Evolutionary conservation across 2,888 invertebrate genomes (phyloP).

Genomic region (Pandemis corylana): DNA sequence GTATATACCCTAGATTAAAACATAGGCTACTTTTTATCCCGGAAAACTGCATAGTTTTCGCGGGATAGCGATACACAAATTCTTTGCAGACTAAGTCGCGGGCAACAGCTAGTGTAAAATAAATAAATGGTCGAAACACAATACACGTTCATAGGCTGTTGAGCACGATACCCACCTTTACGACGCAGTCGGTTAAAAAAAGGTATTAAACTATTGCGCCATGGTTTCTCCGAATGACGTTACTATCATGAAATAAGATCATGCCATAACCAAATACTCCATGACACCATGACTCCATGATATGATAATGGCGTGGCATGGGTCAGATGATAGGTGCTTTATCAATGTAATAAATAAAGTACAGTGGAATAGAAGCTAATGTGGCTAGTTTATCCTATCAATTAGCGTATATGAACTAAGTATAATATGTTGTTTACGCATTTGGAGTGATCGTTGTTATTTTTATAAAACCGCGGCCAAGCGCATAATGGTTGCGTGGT

Average conservation of each 20-base stretch:
- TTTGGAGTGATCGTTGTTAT: too few relatives aligned
- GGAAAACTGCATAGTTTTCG: too few relatives aligned
- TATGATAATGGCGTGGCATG: slow-evolving; percentile 11
- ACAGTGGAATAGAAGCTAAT: neutral
- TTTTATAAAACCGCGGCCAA: too few relatives aligned
- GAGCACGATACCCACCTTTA: neutral
- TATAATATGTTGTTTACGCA: too few relatives aligned
- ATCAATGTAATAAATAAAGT: slow-evolving; percentile 1
- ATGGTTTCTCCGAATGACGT: neutral
- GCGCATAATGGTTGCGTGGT: too few relatives aligned
- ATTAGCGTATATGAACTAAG: too few relatives aligned
- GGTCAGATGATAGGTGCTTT: neutral
- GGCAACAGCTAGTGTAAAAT: too few relatives aligned
- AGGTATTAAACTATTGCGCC: neutral
- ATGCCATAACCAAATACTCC: slow-evolving; percentile 5
- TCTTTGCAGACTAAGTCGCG: too few relatives aligned
- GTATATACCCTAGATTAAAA: too few relatives aligned
- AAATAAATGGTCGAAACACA: too few relatives aligned
- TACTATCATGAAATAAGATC: neutral
- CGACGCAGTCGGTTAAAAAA: neutral
- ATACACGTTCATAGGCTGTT: neutral
- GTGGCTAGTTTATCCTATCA: neutral
- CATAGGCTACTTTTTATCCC: too few relatives aligned
- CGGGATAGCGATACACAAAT: too few relatives aligned
- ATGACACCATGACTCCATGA: slow-evolving; percentile 44